Evolutionary conservation across 2,888 invertebrate species (phyloP).

Genomic region (Osmoderma eremita): DNA sequence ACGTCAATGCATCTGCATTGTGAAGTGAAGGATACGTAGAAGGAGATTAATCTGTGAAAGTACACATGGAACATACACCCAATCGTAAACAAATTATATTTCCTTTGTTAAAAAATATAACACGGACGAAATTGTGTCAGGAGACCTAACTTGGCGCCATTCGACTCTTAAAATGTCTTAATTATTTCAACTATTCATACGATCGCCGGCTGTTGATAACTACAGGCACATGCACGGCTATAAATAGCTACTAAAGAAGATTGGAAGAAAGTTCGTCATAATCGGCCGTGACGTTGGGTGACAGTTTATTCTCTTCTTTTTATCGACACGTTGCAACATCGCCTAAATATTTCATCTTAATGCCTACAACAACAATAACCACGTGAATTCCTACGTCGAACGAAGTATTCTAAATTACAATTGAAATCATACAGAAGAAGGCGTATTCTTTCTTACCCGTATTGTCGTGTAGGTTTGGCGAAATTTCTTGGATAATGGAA

Average conservation of each 20-base stretch:
- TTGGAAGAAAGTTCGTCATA: conserved; percentile 30
- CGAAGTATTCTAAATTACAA: background rate
- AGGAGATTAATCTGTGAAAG: conserved; percentile 20
- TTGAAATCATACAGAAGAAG: conserved; percentile 11
- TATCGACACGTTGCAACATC: conserved; percentile 29
- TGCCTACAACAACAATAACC: conserved; percentile 8
- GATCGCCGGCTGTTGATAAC: background rate
- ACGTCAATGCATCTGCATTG: background rate
- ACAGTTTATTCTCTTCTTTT: conserved; percentile 20
- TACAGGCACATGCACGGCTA: background rate
- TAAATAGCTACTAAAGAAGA: conserved; percentile 19
- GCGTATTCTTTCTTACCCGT: conserved; percentile 4
- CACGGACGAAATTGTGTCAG: conserved; percentile 19
- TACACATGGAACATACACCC: background rate
- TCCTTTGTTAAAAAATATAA: conserved; percentile 23
- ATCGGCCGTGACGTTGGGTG: conserved; percentile 21
- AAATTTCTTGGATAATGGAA: conserved; percentile 12
- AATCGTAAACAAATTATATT: conserved; percentile 23
- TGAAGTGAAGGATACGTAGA: background rate
- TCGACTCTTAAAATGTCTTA: conserved; percentile 13
- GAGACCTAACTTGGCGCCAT: conserved; percentile 1
- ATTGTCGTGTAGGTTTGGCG: conserved; percentile 8
- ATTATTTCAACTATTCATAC: conserved; percentile 14
- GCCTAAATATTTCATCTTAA: conserved; percentile 30
- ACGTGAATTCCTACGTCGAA: background rate